Conservation (phyloP, 2,797 vertebrate genomes). For the Lepilemur septentrionalis region DNA sequence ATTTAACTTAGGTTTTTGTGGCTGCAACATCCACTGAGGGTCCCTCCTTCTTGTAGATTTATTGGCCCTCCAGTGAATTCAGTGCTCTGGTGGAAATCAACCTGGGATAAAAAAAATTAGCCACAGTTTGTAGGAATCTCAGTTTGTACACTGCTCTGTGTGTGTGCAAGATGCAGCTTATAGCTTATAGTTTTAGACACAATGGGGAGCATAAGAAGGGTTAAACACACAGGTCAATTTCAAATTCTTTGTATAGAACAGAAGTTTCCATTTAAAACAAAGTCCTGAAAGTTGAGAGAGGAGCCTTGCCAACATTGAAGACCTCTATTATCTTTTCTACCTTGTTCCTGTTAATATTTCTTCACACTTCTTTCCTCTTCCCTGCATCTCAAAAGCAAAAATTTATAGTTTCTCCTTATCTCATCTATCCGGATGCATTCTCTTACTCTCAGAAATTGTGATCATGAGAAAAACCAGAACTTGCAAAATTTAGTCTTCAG, state of each 20-base stretch:
- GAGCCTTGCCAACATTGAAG: background rate
- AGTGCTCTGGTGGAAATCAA: background rate
- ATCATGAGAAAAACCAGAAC: background rate
- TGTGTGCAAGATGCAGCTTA: background rate
- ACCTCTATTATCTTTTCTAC: background rate
- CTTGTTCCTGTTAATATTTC: background rate
- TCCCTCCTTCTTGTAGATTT: background rate
- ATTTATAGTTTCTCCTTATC: background rate
- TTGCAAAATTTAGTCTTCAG: background rate
- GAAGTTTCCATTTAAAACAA: background rate
- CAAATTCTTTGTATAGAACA: background rate
- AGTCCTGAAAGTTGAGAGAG: background rate
- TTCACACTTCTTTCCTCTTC: background rate
- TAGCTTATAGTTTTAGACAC: background rate
- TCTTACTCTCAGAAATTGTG: background rate
- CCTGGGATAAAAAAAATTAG: background rate
- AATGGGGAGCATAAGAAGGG: background rate
- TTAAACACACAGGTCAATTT: background rate
- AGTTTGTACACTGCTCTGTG: background rate
- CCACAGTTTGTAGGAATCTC: background rate
- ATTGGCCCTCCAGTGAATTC: background rate
- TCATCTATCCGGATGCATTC: background rate
- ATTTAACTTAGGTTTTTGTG: background rate
- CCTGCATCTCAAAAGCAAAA: background rate
- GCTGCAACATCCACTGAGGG: background rate